A percentile compares a stretch with the other conserved stretches of the same genome.
phyloP scores from a whole-genome alignment of 2,888 invertebrate genomes.

The Strigamia transsilvanica region DNA sequence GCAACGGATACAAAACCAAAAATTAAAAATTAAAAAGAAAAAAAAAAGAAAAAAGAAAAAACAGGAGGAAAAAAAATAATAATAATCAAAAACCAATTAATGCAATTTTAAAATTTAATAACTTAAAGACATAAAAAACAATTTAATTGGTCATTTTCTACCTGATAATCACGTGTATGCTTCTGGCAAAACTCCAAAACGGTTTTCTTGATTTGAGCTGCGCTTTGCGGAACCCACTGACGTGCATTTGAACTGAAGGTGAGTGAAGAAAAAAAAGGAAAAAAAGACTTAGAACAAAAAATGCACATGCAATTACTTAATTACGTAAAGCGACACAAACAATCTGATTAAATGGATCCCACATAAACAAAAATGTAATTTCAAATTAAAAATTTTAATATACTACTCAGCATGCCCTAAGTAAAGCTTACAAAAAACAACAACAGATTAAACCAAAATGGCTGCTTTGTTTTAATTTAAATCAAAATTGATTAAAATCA shows the following conservation, averaged over 20 bases:
- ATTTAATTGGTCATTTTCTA: conserved; percentile 28
- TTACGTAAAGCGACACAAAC: neutral
- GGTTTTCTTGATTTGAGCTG: conserved; percentile 62
- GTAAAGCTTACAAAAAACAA: no score
- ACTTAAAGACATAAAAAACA: conserved; percentile 10
- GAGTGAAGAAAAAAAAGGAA: conserved; percentile 43
- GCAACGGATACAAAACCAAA: neutral
- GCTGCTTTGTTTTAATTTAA: neutral
- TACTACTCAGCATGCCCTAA: no score
- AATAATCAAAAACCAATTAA: neutral
- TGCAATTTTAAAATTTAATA: neutral
- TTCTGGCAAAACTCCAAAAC: conserved; percentile 62
- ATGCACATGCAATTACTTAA: conserved; percentile 42
- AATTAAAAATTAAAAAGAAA: neutral
- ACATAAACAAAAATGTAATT: no score
- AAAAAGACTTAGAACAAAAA: neutral
- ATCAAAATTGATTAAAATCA: neutral
- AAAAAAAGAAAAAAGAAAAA: neutral
- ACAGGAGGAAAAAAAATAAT: neutral
- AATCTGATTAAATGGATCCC: no score
- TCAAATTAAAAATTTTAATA: no score
- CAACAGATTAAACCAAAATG: neutral
- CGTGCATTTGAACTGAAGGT: conserved; percentile 64
- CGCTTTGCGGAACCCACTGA: conserved; percentile 59
- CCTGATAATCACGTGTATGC: conserved; percentile 63